Conservation (phyloP, 1,140 invertebrate genomes). For the Ostrea denselamellosa region DNA sequence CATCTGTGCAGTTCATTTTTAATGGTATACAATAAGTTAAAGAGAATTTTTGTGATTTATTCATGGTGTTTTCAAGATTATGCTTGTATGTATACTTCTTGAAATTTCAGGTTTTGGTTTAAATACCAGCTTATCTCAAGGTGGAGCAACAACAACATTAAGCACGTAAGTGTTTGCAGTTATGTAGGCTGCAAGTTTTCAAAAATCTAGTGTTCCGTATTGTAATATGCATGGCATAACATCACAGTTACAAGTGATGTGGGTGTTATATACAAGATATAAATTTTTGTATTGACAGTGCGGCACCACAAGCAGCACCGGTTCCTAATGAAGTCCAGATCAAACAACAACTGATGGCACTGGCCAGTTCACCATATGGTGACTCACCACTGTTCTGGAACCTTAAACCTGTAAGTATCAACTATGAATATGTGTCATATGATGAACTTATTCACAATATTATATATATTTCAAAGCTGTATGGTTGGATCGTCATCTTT, state of each 20-base stretch:
- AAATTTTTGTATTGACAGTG: constrained; percentile 54
- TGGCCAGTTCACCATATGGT: constrained; percentile 88
- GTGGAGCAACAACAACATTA: constrained; percentile 64
- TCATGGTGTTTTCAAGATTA: too few species aligned
- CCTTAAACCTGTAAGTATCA: constrained; percentile 82
- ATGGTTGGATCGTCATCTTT: too few species aligned
- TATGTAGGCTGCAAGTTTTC: not conserved
- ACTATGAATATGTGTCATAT: not conserved
- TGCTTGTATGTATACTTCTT: not conserved
- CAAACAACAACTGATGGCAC: constrained; percentile 84
- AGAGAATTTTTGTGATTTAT: too few species aligned
- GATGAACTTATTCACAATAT: not conserved
- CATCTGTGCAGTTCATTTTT: not conserved
- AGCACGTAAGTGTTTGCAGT: constrained; percentile 66
- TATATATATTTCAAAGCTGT: too few species aligned
- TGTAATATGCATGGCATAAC: not conserved
- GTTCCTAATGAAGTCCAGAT: constrained; percentile 68
- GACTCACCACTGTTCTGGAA: constrained; percentile 88
- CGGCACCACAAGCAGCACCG: constrained; percentile 60
- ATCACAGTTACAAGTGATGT: not conserved
- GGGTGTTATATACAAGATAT: not conserved
- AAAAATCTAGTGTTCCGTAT: not conserved
- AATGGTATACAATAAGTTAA: not conserved
- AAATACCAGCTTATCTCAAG: constrained; percentile 60
- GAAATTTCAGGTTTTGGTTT: constrained; percentile 70